Base-by-base conservation (phyloP, 2,888 invertebrate species). In the Ditylenchus weischeri region DNA sequence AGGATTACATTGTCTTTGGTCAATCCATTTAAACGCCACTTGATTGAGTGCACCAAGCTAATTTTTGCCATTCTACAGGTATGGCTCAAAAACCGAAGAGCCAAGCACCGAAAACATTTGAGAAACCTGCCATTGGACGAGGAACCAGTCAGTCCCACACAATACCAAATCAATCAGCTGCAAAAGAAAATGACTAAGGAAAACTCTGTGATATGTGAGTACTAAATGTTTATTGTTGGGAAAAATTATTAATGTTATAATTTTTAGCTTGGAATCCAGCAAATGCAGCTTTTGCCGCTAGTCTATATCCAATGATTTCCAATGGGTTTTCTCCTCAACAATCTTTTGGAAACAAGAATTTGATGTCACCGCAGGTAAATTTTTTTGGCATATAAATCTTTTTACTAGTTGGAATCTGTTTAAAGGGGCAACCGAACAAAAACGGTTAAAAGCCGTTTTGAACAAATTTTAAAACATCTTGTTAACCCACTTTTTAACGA, bases 61-160 rank as follows among this genome's bases (percentile, higher is more conserved):
- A 15, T 61, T 29, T 51, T 18, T 18, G 47, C 3, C 8, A 18
- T 36, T 21, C 10, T 51, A n/a, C 21, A 67, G 68, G 68, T 68
- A 47, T 72, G 72, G 72, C 68, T 72, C 60, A 72, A 72, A 50
- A 72, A 72, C 43, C 59, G 72, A 4, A 57, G 72, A 38, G 72
- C 72, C n/a, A 72, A 72, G 62, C 67, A 71, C 54, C 61, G 72
- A n/a, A 72, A 74, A 62, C 73, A 70, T 38, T 29, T 71, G 57
- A 69, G 72, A n/a, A 72, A 72, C 36, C 60, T 64, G 49, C 72
- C 72, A 18, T 57, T 50, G 7, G 63, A 62, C 18, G 58, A 67
- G 0, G 68, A 50, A 13, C 43, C 13, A 19, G 64, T 19, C 3
- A 15, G 18, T 19, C 23, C 18, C 11, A 10, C 15, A 43, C 43